phyloP scores from a whole-genome alignment of 2,113 vertebrate species.

The Phoxinus phoxinus region DNA sequence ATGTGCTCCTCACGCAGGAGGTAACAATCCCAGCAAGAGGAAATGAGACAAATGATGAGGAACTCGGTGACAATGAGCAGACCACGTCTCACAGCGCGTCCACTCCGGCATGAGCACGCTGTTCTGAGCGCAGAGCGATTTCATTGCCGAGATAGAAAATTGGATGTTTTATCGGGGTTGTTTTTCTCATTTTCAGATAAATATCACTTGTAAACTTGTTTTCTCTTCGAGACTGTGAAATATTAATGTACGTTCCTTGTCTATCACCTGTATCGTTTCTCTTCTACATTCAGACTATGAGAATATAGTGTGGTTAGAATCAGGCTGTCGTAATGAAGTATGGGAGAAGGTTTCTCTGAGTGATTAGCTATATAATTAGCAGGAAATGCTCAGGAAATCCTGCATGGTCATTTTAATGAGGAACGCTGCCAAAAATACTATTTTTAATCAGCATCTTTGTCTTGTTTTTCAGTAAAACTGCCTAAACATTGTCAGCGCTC shows the following conservation, averaged over 20 bases:
- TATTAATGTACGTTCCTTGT: not conserved
- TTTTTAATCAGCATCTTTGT: slow-evolving; percentile 12
- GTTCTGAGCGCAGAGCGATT: not conserved
- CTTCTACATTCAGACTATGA: not conserved
- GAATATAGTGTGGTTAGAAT: not conserved
- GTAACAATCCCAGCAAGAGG: slow-evolving; percentile 10
- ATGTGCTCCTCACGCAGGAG: not conserved
- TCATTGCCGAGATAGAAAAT: not conserved
- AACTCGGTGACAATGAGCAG: slow-evolving; percentile 16
- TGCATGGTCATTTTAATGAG: not conserved
- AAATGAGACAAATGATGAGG: slow-evolving; percentile 40
- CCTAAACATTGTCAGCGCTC: not conserved
- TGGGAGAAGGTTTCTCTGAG: not conserved
- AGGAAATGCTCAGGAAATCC: not conserved
- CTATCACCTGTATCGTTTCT: not conserved
- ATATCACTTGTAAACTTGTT: not conserved
- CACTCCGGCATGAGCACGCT: not conserved
- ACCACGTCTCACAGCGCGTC: not conserved
- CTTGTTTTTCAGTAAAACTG: slow-evolving; percentile 1
- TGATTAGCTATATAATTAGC: not conserved
- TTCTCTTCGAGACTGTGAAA: not conserved
- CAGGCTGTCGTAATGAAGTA: not conserved
- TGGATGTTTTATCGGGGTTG: slow-evolving; percentile 15
- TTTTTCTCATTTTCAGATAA: slow-evolving; percentile 32
- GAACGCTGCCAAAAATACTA: not conserved